Conservation (phyloP, 2,888 invertebrate genomes). For the Dugesia japonica region DNA sequence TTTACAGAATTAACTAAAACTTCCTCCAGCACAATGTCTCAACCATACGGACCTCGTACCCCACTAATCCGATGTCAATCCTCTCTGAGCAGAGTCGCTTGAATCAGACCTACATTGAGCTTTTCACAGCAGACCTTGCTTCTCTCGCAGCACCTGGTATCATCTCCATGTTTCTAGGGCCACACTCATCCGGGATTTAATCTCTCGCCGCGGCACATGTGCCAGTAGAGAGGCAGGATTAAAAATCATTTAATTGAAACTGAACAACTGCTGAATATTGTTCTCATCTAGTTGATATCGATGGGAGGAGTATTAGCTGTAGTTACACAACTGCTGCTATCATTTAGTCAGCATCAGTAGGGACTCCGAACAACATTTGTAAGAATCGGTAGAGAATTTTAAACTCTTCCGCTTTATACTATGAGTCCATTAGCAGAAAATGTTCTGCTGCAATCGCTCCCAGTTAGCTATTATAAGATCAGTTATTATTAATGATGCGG, state of each 20-base stretch:
- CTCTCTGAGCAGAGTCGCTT: conserved; percentile 20
- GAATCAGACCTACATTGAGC: conserved; percentile 20
- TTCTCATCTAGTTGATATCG: conserved; percentile 9
- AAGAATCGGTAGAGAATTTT: conserved; percentile 20
- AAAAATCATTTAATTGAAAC: conserved; percentile 20
- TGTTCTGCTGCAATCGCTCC: conserved; percentile 11
- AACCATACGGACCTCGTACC: conserved; percentile 6
- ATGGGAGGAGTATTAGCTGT: conserved; percentile 7
- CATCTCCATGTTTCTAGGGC: conserved; percentile 20
- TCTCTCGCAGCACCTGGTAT: conserved; percentile 20
- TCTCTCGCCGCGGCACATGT: conserved; percentile 16
- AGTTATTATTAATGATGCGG: conserved; percentile 20
- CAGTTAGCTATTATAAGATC: conserved; percentile 20
- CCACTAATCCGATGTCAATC: conserved; percentile 20
- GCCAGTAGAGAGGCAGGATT: conserved; percentile 20
- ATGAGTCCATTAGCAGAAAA: conserved; percentile 20
- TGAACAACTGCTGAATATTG: conserved; percentile 20
- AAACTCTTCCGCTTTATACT: conserved; percentile 14
- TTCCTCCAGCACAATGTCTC: conserved; percentile 20
- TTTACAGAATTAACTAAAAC: conserved; percentile 17
- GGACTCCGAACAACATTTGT: conserved; percentile 12
- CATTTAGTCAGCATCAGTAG: conserved; percentile 20
- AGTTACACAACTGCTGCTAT: conserved; percentile 7
- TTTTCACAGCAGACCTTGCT: conserved; percentile 20
- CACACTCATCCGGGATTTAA: conserved; percentile 20